A percentile compares a stretch with the other conserved stretches of the same genome.
phyloP scores from a whole-genome alignment of 2,797 vertebrate species.

The Sorex maritimensis region DNA sequence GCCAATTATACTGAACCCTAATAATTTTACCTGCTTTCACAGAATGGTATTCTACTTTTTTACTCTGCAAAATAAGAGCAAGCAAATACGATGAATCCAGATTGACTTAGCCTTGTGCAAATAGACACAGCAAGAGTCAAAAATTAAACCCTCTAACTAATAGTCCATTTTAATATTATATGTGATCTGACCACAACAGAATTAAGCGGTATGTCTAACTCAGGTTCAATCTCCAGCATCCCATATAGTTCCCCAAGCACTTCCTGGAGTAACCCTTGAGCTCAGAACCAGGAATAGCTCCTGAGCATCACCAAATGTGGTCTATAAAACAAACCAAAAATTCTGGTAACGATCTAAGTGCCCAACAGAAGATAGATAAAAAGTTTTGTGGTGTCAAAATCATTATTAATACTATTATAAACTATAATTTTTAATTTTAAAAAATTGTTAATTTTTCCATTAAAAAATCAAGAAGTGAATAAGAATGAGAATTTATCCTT shows the following conservation, averaged over 20 bases:
- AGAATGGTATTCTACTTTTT: slow-evolving; percentile 18
- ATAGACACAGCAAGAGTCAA: neutral
- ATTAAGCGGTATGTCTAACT: neutral
- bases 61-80: slow-evolving; percentile 48
- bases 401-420: no score
- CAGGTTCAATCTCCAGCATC: no score
- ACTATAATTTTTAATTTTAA: no score
- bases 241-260: no score
- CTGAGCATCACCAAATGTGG: no score
- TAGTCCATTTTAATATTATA: neutral
- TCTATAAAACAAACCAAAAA: slow-evolving; percentile 24
- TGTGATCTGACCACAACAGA: no score
- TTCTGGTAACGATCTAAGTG: no score
- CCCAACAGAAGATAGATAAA: neutral
- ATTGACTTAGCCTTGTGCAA: neutral
- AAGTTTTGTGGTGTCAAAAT: neutral
- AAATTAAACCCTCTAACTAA: slow-evolving; percentile 56
- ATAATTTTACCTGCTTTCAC: neutral
- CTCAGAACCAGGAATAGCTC: no score
- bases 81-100: slow-evolving; percentile 20
- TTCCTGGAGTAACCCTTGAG: no score
- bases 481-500: neutral
- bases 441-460: no score
- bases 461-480: neutral
- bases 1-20: slow-evolving; percentile 9